Base-by-base conservation (phyloP, 2,113 vertebrate genomes). In the Paedocypris sp. region DNA sequence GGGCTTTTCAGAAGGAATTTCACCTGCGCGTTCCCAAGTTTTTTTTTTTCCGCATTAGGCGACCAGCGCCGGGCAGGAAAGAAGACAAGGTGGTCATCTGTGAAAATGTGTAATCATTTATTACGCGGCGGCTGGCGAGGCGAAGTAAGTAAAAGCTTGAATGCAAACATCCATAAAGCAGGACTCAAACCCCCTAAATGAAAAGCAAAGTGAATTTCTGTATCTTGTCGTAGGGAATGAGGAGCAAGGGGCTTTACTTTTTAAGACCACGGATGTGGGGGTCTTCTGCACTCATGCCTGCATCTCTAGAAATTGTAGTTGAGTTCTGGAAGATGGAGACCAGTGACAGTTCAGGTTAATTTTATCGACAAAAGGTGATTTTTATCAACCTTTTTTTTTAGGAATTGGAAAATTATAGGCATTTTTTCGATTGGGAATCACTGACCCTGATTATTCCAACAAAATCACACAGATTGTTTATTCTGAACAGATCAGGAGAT, bases 51-150 rank as follows among this genome's bases (percentile, higher is more conserved):
- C 66, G 74, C 56, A 67, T 70, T 60, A 65, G 42, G 39, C 53
- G 43, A 60, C 57, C 20, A 6, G 31, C n/a, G n/a, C n/a, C 18
- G 45, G 43, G 19, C 79, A 82, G 84, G 86, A 80, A 82, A 68
- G 77, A 80, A 81, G 71, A 83, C 79, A 79, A 81, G 87, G 84
- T 86, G 83, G 88, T 85, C 84, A 86, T 84, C 90, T 88, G 90
- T 86, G 87, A 85, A 90, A 90, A 92, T 91, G 85, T 91, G 90
- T 91, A 90, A 90, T 91, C 86, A 91, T 92, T 91, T 92, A 90
- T 92, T 90, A 88, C 80, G 63, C 5, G 80, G 75, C 73, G 70
- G 84, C 83, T 79, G 82, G 39, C 56, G 48, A 75, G 79, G 47
- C 84, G 78, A 78, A 84, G 83, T 68, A 87, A 87, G 85, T 89